Evolutionary conservation across 23 tunicate species (phyloP), one percentile per base, ranked within the genome.

Genomic region (Diplosoma virens): DNA sequence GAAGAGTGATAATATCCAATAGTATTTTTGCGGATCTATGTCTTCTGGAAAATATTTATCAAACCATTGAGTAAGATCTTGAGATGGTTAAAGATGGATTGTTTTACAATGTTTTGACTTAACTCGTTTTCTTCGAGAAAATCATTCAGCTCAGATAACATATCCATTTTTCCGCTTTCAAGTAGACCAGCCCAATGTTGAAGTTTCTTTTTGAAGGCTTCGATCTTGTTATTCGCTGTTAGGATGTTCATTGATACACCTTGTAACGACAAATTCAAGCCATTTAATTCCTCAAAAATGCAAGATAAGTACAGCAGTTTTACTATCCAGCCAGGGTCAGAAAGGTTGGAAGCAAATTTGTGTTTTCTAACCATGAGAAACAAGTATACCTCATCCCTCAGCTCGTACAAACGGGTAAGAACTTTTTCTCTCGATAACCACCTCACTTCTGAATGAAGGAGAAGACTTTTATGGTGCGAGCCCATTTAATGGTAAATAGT

Each of bases 221-320:
- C 37, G 76, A 69, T 69, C 76, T 69, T 69, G 76, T 69, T 69
- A 34, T 69, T 34, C 4, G 59, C 76, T 34, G 59, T 37, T 25
- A 65, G 71, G 29, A 65, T 65, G 36, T 65, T 7, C 26, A 65
- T 26, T 65, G 71, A 65, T 65, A 34, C 76, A 27, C 76, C 58
- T 69, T 69, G 76, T n/a, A n/a, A n/a, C n/a, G n/a, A n/a, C n/a
- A n/a, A n/a, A n/a, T n/a, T n/a, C n/a, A n/a, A n/a, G n/a, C 76
- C 29, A 25, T 69, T 69, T 35, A 69, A 34, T 30, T 69, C 37
- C 76, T 69, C 76, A 69, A 69, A 37, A 36, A 69, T 69, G 27
- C 76, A 69, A 24, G 76, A 69, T 69, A 69, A 69, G 59, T 69
- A 69, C 76, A n/a, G n/a, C n/a, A n/a, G n/a, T n/a, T n/a, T n/a